Base-by-base conservation (phyloP, 2,113 vertebrate genomes). In the Cheirogaleus medius region DNA sequence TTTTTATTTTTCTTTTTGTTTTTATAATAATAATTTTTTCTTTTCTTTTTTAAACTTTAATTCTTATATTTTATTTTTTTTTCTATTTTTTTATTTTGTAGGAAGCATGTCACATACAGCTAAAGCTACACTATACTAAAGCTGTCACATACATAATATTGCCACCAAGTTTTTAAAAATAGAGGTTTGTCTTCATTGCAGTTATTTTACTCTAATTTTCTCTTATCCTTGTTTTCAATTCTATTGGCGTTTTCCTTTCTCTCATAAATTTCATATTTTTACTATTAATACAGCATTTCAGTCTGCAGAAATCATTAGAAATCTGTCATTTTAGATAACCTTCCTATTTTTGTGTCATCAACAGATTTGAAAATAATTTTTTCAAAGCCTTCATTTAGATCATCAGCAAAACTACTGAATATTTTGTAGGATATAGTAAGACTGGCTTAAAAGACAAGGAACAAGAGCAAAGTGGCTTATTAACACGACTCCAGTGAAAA, bases 381-480 rank as follows among this genome's bases (percentile, higher is more conserved):
- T 78, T 92, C 52, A 69, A 77, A 78, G 52, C n/a, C 60, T 68
- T 60, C 60, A 83, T 54, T 94, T 91, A 78, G 87, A 77, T 63
- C 5, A n/a, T 37, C 4, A 17, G n/a, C 27, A 44, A 88, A 94
- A 83, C 63, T 69, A 49, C 15, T 80, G 66, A 63, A 34, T 5
- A 32, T 54, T 69, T 64, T 92, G 54, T 44, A 93, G 42, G 29
- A 20, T 63, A 63, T 17, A 4, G 32, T 32, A 63, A 69, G 34
- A 1, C 8, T 60, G 80, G 47, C 74, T 54, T 54, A 58, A 82
- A 56, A 64, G 47, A 87, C 66, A 39, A 82, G n/a, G 32, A 39
- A 47, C 18, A 68, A 42, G 27, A 63, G 20, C 29, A 52, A 81
- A 68, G 21, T 8, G 52, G 23, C 47, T 86, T 27, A 29, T 15